phyloP scores from a whole-genome alignment of 2,888 invertebrate species.

The Ferrisia virgata region DNA sequence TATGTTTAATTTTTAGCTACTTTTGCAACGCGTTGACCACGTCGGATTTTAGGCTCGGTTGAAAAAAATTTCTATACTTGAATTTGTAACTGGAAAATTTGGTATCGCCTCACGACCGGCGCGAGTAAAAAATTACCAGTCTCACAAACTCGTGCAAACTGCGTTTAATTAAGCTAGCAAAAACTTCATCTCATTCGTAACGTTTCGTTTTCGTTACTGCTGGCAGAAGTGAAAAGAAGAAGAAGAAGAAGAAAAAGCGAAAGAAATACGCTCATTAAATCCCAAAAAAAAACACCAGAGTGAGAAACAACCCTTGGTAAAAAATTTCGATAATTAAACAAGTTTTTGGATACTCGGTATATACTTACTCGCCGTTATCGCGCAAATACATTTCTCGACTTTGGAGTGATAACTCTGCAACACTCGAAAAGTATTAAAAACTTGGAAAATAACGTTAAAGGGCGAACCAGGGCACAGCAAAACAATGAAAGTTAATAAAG shows the following conservation, averaged over 20 bases:
- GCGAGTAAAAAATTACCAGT: not conserved
- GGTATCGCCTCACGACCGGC: too few species aligned
- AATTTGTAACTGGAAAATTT: not conserved
- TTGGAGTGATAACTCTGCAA: slow-evolving; percentile 7
- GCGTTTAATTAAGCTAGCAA: not conserved
- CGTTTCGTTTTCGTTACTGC: not conserved
- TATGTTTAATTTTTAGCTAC: too few species aligned
- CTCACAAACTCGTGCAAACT: not conserved
- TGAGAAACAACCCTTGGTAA: not conserved
- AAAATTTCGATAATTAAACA: slow-evolving; percentile 16
- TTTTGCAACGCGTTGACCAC: too few species aligned
- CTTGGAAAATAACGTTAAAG: not conserved
- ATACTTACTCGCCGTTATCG: not conserved
- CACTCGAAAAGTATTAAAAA: slow-evolving; percentile 6
- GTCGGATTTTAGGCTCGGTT: too few species aligned
- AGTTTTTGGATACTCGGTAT: too few species aligned
- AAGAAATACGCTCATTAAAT: slow-evolving; percentile 8
- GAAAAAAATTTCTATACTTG: too few species aligned
- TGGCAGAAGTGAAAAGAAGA: not conserved
- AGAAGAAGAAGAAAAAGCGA: not conserved
- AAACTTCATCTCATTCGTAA: not conserved
- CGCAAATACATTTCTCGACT: not conserved
- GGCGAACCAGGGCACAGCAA: not conserved
- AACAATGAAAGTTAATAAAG: slow-evolving; percentile 23
- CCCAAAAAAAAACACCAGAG: not conserved